Base-by-base conservation (phyloP, 2,113 vertebrate species). In the Mastomys coucha region DNA sequence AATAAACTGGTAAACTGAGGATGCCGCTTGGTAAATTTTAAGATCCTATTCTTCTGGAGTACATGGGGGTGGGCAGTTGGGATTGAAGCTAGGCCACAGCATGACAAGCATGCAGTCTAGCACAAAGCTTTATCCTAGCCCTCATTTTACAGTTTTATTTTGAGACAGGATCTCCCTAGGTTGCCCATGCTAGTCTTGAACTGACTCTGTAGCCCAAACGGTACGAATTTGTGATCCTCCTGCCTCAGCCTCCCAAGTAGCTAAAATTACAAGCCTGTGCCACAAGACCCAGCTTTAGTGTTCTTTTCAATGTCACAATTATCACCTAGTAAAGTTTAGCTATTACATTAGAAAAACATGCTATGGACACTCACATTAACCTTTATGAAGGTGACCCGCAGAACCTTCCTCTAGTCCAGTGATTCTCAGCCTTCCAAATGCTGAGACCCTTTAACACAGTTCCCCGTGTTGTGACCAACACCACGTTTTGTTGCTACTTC, bases 1-100 rank as follows among this genome's bases (percentile, higher is more conserved):
- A 81, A 76, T 51, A n/a, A 75, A 78, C 19, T 36, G 17, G 70
- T 56, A 76, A 69, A 22, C 85, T 63, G 76, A 49, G n/a, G 26
- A 80, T 33, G 26, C 65, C 26, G 67, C 6, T 69, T 86, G 42
- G 39, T 95, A 93, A 42, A 91, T 95, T 72, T 80, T 56, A 96
- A 78, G 92, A 84, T 60, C 93, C 16, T 86, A 91, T n/a, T 53
- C 33, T 72, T 88, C 26, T 20, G 19, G n/a, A 8, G 0, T 24
- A 13, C 36, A 58, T 1, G 17, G 4, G 9, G 3, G 20, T 4
- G 7, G 22, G 22, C 69, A 73, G 31, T 33, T 33, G 86, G 67
- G 31, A 88, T 11, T 88, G 69, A 88, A 39, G 9, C 17, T 45
- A 53, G 45, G 28, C 1, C 20, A 6, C 16, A 72, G 51, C 51